Evolutionary conservation across 2,888 invertebrate species (phyloP), one percentile per base, ranked within the genome.

Genomic region (Spatulosminthurus flaviceps): DNA sequence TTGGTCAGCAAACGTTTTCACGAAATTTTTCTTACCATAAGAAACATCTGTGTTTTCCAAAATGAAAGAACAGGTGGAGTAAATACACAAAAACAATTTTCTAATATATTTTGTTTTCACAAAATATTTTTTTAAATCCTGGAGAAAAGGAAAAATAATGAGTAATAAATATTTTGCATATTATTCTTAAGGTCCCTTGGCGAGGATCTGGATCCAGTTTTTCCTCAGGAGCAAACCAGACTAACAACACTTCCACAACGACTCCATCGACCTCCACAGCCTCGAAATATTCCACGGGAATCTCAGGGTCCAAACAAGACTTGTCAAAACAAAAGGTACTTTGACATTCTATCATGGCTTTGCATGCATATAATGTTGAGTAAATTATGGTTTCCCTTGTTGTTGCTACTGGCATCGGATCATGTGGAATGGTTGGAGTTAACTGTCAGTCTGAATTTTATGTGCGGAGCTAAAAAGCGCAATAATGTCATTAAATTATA

Each of bases 141-240:
- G n/a, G n/a, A n/a, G n/a, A n/a, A n/a, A n/a, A n/a, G n/a, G n/a
- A n/a, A n/a, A n/a, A n/a, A n/a, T n/a, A n/a, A n/a, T n/a, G 43
- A 43, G 43, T 43, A 43, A 21, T 60, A 13, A 4, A 5, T 13
- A 60, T 60, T 60, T 60, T 21, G 60, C 43, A n/a, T 21, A 9
- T 21, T 60, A 21, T 60, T 60, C 19, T 13, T 60, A 2, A 76
- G 76, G 51, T 69, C 4, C 67, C 76, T 24, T 76, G 76, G 76
- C 67, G 76, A 41, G 76, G 76, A 11, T 67, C 76, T 1, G 74
- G 74, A 13, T 66, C 75, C 75, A 66, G 26, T 41, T 76, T n/a
- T 22, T 41, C 66, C 41, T 43, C 69, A 7, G 67, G 67, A 19
- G n/a, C 64, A 1, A 22, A 4, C 64, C 64, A 64, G 26, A 24